Evolutionary conservation across 30 jellyfish, hydroid and myxozoan species (phyloP), one percentile per base, ranked within the genome.

Genomic region (Pelagia noctiluca): DNA sequence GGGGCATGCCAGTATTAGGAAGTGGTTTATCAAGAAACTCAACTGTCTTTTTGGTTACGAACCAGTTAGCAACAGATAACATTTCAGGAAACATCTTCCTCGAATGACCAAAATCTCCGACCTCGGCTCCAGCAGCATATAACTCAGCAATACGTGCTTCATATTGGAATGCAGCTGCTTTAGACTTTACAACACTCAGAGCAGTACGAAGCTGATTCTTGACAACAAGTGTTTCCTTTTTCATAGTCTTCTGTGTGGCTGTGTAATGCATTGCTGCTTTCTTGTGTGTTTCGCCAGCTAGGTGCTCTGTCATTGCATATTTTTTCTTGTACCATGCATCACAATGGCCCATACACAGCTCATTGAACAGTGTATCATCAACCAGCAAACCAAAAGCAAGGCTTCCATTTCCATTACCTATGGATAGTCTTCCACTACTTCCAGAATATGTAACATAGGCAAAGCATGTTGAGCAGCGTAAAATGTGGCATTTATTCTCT

Each of bases 1-100:
- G 90, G 3, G 90, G 81, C 74, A 79, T 25, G 54, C 90, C 83
- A 7, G 90, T 79, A 69, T 26, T 79, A 36, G 81, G 90, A 26
- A 79, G 74, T 28, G 81, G 78, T 47, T 12, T 36, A 7, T 37
- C 19, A 35, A 79, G 68, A 62, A 24, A 42, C 35, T 38, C 7
- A 32, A n/a, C 34, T 76, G 88, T 76, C 60, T 62, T 46, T 25
- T 16, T 60, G 79, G 54, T 35, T 2, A 60, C 38, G 79, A 16
- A 76, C 16, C 26, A 5, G 53, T 79, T 53, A 1, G 88, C 63
- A 19, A 62, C 88, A 18, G 54, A 30, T 24, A 54, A 29, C 88
- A 76, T 76, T 3, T 37, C 67, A 24, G 62, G 24, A 72, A 72
- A 72, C 22, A 72, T 71, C 34, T 25, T 72, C 33, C 84, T 72